These are phyloP conservation scores for Fulica atra DNA, from an alignment of 2,113 vertebrate species.

Conservation along the genomic window DNA sequence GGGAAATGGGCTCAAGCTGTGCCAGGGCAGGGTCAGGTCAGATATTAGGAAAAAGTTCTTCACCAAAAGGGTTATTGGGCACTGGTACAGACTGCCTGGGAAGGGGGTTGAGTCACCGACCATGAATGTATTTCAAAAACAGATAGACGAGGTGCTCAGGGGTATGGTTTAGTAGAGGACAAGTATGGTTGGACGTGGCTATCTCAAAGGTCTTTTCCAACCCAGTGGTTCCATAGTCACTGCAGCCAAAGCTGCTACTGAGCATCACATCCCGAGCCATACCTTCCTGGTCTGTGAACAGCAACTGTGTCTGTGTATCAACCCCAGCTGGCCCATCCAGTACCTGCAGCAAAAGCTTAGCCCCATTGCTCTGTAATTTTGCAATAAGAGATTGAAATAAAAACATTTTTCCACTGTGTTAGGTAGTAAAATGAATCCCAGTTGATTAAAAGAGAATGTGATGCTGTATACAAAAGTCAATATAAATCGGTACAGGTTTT, in stretches of 20 bases:
- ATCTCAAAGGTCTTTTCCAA: too few relatives aligned
- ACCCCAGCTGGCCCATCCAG: neutral
- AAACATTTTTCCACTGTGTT: neutral
- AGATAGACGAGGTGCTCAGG: too few relatives aligned
- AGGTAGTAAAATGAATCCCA: neutral
- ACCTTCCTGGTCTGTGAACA: neutral
- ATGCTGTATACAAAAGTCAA: neutral
- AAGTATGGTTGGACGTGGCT: too few relatives aligned
- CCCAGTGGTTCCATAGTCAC: neutral
- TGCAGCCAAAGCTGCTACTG: neutral
- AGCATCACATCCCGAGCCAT: neutral
- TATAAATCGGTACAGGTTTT: neutral
- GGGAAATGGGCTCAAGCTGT: too few relatives aligned
- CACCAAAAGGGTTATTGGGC: too few relatives aligned
- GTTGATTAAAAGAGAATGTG: neutral
- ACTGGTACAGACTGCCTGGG: too few relatives aligned
- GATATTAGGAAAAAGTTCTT: too few relatives aligned
- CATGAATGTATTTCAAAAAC: too few relatives aligned
- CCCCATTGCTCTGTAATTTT: neutral
- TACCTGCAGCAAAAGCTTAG: neutral
- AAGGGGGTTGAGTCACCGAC: too few relatives aligned
- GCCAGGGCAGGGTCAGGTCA: too few relatives aligned
- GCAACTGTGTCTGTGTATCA: neutral
- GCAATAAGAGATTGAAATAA: neutral
- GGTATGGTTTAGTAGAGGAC: too few relatives aligned